These are phyloP conservation scores for Stenodema calcarata DNA, from an alignment of 2,888 invertebrate genomes.

Conservation along the genomic window DNA sequence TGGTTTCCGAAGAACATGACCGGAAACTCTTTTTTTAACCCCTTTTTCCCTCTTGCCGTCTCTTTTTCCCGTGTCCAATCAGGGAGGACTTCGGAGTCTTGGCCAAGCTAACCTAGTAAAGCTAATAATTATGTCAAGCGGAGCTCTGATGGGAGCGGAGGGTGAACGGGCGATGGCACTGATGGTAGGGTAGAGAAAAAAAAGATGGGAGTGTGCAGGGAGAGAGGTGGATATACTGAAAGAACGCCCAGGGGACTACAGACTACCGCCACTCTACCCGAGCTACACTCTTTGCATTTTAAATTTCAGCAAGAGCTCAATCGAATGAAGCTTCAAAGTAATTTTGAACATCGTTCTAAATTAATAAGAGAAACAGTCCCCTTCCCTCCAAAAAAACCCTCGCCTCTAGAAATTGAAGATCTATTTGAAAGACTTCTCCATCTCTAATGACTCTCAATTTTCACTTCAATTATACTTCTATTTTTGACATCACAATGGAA, in stretches of 20 bases:
- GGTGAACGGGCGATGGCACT: no score
- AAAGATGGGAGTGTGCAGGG: no score
- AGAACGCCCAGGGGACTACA: neutral
- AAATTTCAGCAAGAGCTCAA: neutral
- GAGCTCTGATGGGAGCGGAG: neutral
- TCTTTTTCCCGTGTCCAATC: neutral
- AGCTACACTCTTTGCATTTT: neutral
- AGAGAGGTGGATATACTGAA: neutral
- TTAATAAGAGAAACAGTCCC: neutral
- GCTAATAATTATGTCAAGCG: neutral
- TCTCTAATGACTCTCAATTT: no score
- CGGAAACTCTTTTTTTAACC: neutral
- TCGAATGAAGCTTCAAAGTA: neutral
- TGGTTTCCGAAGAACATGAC: neutral
- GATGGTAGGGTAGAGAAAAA: no score
- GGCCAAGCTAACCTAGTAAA: neutral
- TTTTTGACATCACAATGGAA: no score
- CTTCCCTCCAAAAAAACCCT: neutral
- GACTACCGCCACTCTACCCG: neutral
- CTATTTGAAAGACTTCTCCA: no score
- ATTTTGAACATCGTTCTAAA: neutral
- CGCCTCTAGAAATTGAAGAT: no score
- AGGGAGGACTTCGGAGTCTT: neutral
- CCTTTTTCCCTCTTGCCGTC: neutral
- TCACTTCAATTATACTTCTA: no score